Evolutionary conservation across 1,140 invertebrate species (phyloP).

Genomic region (Lepidurus packardi): DNA sequence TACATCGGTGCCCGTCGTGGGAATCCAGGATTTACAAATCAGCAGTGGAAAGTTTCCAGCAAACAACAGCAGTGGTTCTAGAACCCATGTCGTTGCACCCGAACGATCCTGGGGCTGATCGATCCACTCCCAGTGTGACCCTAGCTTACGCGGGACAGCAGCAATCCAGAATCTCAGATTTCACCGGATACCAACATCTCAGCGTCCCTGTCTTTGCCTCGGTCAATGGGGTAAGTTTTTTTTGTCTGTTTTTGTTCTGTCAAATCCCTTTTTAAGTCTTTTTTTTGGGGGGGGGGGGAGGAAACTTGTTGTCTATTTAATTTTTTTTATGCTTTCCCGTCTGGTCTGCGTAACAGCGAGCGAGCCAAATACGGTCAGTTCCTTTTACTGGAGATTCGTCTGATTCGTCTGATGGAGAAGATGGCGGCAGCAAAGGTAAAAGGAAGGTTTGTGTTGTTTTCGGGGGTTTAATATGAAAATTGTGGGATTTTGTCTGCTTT

Average conservation of each 20-base stretch:
- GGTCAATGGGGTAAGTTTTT: slow-evolving; percentile 73
- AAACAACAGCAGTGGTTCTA: slow-evolving; percentile 37
- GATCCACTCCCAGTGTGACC: slow-evolving; percentile 35
- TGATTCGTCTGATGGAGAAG: slow-evolving; percentile 87
- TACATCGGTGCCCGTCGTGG: slow-evolving; percentile 79
- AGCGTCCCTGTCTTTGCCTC: slow-evolving; percentile 88
- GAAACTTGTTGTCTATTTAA: slow-evolving; percentile 2
- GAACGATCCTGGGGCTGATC: slow-evolving; percentile 43
- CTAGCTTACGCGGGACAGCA: neutral
- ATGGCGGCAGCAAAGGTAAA: slow-evolving; percentile 62
- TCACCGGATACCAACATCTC: slow-evolving; percentile 44
- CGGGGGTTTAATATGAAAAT: neutral
- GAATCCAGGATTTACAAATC: slow-evolving; percentile 91
- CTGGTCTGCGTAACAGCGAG: slow-evolving; percentile 55
- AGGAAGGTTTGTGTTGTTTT: slow-evolving; percentile 49
- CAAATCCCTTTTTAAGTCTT: neutral
- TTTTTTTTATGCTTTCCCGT: slow-evolving; percentile 23
- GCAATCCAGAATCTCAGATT: slow-evolving; percentile 21
- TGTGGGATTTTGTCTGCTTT: neutral
- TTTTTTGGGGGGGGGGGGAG: neutral
- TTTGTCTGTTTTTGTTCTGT: slow-evolving; percentile 27
- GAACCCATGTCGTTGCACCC: slow-evolving; percentile 31
- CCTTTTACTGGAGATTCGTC: slow-evolving; percentile 93
- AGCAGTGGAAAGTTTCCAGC: slow-evolving; percentile 70
- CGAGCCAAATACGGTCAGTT: slow-evolving; percentile 90